Conservation (phyloP, 37 sponge, comb jelly and placozoan species). For the Crambe crambe region DNA sequence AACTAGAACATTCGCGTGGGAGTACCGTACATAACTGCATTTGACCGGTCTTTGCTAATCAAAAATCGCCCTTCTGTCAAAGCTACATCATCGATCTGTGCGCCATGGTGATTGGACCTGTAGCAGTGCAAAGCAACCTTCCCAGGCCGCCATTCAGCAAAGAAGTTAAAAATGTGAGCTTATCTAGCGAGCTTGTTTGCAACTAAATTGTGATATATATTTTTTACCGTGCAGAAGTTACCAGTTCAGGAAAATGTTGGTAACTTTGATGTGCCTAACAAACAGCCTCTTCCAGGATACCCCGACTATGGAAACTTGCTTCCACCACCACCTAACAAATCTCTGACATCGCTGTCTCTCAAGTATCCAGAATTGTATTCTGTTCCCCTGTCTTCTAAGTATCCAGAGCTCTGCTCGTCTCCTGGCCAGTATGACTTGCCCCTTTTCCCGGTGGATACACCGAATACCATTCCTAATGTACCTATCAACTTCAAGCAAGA, state of each 20-base stretch:
- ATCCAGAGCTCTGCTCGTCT: not conserved
- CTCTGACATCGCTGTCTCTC: not conserved
- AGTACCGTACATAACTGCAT: no score
- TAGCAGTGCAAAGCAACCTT: not conserved
- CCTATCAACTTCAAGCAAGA: not conserved
- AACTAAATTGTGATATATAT: no score
- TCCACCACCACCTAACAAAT: not conserved
- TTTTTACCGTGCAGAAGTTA: no score
- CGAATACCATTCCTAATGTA: conserved; percentile 6
- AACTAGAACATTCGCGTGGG: no score
- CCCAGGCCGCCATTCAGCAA: not conserved
- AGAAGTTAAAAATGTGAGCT: not conserved
- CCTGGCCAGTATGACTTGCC: not conserved
- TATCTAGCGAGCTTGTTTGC: no score
- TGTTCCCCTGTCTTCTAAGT: not conserved
- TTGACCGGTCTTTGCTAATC: no score
- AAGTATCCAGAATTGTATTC: not conserved
- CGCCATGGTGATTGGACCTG: conserved; percentile 6
- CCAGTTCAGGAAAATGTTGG: no score
- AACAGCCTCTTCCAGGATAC: not conserved
- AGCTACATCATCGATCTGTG: no score
- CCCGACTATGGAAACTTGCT: not conserved
- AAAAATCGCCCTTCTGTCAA: no score
- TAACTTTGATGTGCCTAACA: not conserved
- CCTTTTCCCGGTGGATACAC: conserved; percentile 17